Percentiles rank a stretch among this genome's conserved stretches.
These are phyloP conservation scores for Brachionus asplanchnoidis DNA, from an alignment of 1,140 invertebrate genomes.

Conservation along the genomic window DNA sequence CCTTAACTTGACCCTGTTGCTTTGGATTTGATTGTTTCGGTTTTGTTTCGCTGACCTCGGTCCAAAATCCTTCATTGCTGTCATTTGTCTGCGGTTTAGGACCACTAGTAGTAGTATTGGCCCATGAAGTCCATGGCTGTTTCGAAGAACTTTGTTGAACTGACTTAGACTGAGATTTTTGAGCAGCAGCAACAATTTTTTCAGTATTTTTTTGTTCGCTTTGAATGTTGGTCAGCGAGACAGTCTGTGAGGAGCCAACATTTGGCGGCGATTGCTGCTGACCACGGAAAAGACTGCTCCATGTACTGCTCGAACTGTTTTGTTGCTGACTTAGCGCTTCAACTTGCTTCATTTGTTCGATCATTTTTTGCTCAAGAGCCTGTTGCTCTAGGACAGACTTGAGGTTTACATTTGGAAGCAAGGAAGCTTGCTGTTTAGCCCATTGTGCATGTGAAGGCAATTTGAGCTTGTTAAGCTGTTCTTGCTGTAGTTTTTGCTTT, in stretches of 20 bases:
- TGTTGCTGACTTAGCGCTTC: neutral
- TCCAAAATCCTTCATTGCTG: neutral
- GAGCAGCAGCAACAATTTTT: neutral
- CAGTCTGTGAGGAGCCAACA: neutral
- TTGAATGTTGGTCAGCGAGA: conserved; percentile 13
- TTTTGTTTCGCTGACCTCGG: neutral
- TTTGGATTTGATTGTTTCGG: conserved; percentile 18
- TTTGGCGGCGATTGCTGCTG: conserved; percentile 2
- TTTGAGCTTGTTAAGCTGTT: neutral
- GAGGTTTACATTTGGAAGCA: neutral
- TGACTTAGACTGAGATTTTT: neutral
- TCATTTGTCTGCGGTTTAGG: neutral
- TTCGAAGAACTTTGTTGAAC: neutral
- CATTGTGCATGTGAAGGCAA: conserved; percentile 33
- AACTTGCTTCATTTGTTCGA: conserved; percentile 8
- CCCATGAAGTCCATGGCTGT: conserved; percentile 37
- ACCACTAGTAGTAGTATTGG: neutral
- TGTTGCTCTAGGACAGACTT: conserved; percentile 32
- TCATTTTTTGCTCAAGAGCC: conserved; percentile 30
- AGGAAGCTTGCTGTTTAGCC: neutral
- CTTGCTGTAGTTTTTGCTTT: conserved; percentile 20
- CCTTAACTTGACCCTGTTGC: neutral
- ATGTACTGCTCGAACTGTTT: neutral
- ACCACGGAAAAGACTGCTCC: conserved; percentile 33
- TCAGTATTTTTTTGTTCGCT: conserved; percentile 14